Percentiles rank a stretch among this genome's conserved stretches.
Evolutionary conservation across 1,140 invertebrate species (phyloP).

Genomic region (Euura lappo): DNA sequence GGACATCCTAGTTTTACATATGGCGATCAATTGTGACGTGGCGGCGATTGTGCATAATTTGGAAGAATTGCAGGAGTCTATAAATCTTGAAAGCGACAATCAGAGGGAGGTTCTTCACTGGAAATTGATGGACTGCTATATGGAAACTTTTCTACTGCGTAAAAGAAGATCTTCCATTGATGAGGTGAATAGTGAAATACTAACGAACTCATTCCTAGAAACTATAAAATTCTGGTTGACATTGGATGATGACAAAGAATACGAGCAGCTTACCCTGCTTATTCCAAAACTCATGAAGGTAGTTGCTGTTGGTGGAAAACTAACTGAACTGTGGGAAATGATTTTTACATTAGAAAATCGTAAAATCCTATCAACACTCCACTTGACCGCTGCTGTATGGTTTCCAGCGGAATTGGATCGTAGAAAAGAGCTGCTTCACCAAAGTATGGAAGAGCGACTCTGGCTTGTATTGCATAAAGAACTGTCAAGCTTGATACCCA

Average conservation of each 20-base stretch:
- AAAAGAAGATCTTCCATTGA: background rate
- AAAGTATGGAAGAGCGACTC: background rate
- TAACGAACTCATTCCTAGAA: background rate
- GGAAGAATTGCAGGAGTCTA: constrained; percentile 12
- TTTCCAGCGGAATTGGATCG: background rate
- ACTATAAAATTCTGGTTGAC: constrained; percentile 30
- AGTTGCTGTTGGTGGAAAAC: constrained; percentile 19
- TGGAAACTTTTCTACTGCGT: constrained; percentile 27
- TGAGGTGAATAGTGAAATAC: constrained; percentile 13
- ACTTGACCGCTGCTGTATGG: constrained; percentile 33
- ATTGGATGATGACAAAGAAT: constrained; percentile 31
- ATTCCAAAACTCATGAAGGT: constrained; percentile 34
- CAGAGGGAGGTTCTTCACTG: too few relatives aligned
- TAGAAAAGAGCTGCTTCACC: background rate
- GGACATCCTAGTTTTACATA: constrained; percentile 38
- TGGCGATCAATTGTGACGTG: background rate
- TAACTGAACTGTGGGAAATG: constrained; percentile 26
- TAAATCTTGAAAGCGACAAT: constrained; percentile 18
- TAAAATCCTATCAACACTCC: constrained; percentile 31
- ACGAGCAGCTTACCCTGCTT: constrained; percentile 33
- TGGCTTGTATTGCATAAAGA: background rate
- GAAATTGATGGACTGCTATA: constrained; percentile 34
- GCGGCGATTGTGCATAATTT: constrained; percentile 25
- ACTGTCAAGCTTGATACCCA: constrained; percentile 20
- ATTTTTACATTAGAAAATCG: constrained; percentile 18